Evolutionary conservation across 2,113 vertebrate species (phyloP).

Genomic region (Strix uralensis): DNA sequence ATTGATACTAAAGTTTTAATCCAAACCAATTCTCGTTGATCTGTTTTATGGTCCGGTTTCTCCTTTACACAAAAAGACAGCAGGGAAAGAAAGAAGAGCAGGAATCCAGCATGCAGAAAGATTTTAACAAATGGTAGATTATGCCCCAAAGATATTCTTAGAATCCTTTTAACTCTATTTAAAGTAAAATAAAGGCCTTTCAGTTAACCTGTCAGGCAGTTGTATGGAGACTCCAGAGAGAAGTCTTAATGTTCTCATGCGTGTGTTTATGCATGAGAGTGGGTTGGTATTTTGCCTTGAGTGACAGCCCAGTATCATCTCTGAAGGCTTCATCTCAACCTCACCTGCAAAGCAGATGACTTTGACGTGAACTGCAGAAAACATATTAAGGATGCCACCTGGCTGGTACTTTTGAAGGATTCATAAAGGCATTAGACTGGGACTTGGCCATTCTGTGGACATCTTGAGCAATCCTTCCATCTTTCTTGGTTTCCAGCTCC

Average conservation of each 20-base stretch:
- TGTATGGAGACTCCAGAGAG: neutral
- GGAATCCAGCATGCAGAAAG: neutral
- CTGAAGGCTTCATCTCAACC: neutral
- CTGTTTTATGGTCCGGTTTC: neutral
- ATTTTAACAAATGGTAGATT: neutral
- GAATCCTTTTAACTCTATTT: neutral
- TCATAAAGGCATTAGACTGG: neutral
- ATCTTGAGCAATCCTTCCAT: neutral
- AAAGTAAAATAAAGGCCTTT: neutral
- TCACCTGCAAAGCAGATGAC: neutral
- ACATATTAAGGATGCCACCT: neutral
- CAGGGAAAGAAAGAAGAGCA: neutral
- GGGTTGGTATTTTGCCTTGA: neutral
- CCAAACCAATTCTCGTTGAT: neutral
- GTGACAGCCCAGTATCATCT: neutral
- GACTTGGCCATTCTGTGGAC: neutral
- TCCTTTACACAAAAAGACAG: neutral
- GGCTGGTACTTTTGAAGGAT: neutral
- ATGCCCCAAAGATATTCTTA: neutral
- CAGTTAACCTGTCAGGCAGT: neutral
- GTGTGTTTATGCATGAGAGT: neutral
- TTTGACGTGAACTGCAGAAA: neutral
- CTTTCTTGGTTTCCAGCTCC: neutral
- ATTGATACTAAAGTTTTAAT: neutral
- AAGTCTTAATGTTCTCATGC: neutral